A percentile compares a stretch with the other conserved stretches of the same genome.
phyloP scores from a whole-genome alignment of 2,797 vertebrate species.

The Adelosebastes latens region DNA sequence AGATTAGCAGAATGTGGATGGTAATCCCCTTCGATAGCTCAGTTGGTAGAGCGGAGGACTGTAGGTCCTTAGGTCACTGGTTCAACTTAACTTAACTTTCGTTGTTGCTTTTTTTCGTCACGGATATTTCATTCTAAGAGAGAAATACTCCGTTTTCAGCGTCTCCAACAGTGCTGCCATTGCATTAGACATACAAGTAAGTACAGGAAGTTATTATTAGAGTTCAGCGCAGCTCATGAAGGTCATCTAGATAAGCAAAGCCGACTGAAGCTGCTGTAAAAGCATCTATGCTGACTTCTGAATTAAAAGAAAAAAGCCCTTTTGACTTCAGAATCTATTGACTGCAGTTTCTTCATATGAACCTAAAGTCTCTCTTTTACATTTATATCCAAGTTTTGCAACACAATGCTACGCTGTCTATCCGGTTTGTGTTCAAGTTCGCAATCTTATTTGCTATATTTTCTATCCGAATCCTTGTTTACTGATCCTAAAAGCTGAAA shows the following conservation, averaged over 20 bases:
- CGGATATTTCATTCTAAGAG: not conserved
- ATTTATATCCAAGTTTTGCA: not conserved
- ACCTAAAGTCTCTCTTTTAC: not conserved
- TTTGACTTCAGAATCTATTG: not conserved
- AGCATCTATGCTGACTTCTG: not conserved
- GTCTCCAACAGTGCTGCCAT: not conserved
- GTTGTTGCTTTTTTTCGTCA: not conserved
- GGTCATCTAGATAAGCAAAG: not conserved
- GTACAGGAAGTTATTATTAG: not conserved
- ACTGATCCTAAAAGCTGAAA: slow-evolving; percentile 2
- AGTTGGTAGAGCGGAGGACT: too few species aligned
- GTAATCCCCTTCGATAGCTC: too few species aligned
- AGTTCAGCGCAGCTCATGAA: not conserved
- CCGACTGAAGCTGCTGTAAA: not conserved
- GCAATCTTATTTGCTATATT: not conserved
- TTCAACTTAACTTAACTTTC: not conserved
- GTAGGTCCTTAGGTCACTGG: too few species aligned
- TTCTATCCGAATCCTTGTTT: not conserved
- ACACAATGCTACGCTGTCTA: not conserved
- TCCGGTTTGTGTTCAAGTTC: not conserved
- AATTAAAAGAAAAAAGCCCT: not conserved
- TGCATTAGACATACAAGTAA: not conserved
- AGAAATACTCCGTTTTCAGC: not conserved
- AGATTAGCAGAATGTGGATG: too few species aligned
- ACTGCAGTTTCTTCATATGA: not conserved